phyloP scores from a whole-genome alignment of 2,888 invertebrate species.

The Hofmannophila pseudospretella region DNA sequence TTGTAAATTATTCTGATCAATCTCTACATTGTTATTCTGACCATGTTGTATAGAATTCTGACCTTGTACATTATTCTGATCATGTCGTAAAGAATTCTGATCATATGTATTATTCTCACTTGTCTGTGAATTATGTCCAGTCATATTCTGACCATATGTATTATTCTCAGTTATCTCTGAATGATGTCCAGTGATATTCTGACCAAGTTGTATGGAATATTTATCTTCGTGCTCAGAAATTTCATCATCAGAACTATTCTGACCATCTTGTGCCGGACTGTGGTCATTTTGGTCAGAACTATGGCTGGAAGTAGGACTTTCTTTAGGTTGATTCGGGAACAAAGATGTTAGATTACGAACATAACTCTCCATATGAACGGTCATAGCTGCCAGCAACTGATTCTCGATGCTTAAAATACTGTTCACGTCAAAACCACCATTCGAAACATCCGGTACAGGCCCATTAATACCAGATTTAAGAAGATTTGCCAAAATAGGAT shows the following conservation, averaged over 20 bases:
- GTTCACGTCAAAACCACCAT: constrained; percentile 29
- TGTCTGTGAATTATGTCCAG: not conserved
- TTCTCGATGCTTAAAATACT: constrained; percentile 42
- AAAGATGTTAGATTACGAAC: constrained; percentile 39
- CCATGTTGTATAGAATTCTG: not conserved
- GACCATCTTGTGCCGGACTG: not conserved
- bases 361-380: constrained; percentile 54
- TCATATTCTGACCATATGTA: too few species aligned
- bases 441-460: constrained; percentile 17
- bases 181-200: too few species aligned
- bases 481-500: constrained; percentile 62
- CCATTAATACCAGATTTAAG: constrained; percentile 28
- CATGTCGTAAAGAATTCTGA: not conserved
- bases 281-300: not conserved
- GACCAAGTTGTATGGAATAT: not conserved
- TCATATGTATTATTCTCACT: constrained; percentile 1
- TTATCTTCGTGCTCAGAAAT: not conserved
- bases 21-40: not conserved
- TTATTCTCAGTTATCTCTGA: not conserved
- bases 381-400: constrained; percentile 49
- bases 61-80: not conserved
- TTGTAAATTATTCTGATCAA: too few species aligned
- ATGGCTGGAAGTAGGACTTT: not conserved
- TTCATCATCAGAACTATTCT: not conserved
- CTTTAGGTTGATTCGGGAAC: constrained; percentile 18